Conservation (phyloP, 2,888 invertebrate genomes). For the Euphydryas editha region DNA sequence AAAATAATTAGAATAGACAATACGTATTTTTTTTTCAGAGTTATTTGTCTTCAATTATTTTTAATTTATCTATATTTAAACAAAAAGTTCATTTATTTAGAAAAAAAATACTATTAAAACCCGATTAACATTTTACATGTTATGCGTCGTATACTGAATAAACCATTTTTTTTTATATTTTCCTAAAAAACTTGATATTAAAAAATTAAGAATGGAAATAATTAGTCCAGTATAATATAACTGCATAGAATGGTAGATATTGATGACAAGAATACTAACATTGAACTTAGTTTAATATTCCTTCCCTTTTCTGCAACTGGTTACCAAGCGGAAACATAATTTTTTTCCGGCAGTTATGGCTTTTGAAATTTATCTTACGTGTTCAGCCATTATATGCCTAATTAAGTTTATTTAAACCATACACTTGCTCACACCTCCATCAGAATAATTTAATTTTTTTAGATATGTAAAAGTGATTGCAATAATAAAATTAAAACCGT, state of each 20-base stretch:
- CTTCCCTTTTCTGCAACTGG: slow-evolving; percentile 23
- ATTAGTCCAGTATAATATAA: not conserved
- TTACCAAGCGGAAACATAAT: slow-evolving; percentile 33
- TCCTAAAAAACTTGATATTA: not conserved
- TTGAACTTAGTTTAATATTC: slow-evolving; percentile 5
- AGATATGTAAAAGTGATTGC: slow-evolving; percentile 9
- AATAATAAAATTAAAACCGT: not conserved
- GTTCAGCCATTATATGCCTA: slow-evolving; percentile 26
- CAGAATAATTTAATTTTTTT: slow-evolving; percentile 6
- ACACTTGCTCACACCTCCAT: slow-evolving; percentile 20
- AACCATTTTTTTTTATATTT: no score
- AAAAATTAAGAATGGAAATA: no score
- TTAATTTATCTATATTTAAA: no score
- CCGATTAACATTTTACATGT: no score
- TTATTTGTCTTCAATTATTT: not conserved
- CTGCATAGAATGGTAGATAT: not conserved
- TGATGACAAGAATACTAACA: not conserved
- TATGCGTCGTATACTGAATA: no score
- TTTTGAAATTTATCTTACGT: slow-evolving; percentile 31
- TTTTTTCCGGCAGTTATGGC: slow-evolving; percentile 28
- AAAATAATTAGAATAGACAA: not conserved
- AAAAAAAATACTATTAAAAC: no score
- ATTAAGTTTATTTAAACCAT: slow-evolving; percentile 16
- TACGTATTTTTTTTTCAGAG: not conserved
- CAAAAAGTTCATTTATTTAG: no score